Conservation (phyloP, 2,113 vertebrate genomes). For the Phaethon lepturus region DNA sequence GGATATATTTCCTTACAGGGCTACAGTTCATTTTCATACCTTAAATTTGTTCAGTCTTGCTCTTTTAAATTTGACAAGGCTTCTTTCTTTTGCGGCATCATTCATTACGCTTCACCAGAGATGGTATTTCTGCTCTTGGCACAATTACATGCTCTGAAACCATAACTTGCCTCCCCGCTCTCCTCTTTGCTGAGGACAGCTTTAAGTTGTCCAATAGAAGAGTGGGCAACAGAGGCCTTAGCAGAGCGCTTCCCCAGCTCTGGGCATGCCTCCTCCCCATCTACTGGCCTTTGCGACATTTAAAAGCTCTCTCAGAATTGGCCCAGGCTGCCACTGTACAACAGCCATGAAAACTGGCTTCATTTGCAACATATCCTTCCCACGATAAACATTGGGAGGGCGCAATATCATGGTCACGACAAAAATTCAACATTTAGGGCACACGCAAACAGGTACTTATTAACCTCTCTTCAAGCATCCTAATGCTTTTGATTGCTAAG, state of each 20-base stretch:
- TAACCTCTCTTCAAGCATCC: neutral
- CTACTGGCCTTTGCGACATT: neutral
- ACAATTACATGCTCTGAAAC: neutral
- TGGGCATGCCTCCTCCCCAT: neutral
- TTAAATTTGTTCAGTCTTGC: neutral
- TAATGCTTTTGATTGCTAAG: neutral
- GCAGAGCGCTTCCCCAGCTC: neutral
- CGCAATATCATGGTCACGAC: neutral
- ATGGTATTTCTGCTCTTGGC: neutral
- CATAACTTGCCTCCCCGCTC: rapidly evolving
- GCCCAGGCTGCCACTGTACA: neutral
- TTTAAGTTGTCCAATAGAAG: neutral
- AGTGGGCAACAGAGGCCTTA: neutral
- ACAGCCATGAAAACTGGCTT: rapidly evolving
- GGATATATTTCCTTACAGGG: neutral
- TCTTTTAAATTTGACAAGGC: neutral
- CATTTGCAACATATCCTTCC: neutral
- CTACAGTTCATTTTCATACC: neutral
- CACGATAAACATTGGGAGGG: neutral
- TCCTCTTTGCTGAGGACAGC: neutral
- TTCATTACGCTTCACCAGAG: neutral
- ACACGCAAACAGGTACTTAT: neutral
- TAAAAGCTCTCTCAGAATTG: neutral
- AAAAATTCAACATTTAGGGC: neutral
- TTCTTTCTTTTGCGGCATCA: neutral